Evolutionary conservation across 2,888 invertebrate genomes (phyloP), one percentile per base, ranked within the genome.

Genomic region (Lomographa bimaculata): DNA sequence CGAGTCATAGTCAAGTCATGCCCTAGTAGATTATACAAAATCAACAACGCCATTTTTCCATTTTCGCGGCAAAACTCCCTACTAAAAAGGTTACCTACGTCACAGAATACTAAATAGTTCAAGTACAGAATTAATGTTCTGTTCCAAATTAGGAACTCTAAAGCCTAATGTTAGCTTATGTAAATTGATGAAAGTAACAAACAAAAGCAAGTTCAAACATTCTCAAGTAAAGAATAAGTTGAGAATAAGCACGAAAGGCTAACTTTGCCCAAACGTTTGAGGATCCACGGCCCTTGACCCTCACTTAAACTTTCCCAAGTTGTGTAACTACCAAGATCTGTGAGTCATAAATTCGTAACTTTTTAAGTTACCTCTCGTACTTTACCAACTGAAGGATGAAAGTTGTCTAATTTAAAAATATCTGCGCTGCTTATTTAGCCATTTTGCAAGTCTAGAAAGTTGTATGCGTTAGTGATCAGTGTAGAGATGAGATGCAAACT

Each of bases 271-370:
- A 64, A 70, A 70, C 69, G 67, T 72, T 71, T 64, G 62, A 69
- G 63, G 54, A 63, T 46, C 52, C 60, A 39, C 54, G 78, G 74
- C 65, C 72, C 71, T 77, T 79, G 76, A 79, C 79, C 80, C 69
- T 57, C 33, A 37, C 41, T 44, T 32, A 68, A 75, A 80, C 73
- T 79, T 79, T 75, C 66, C 60, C 41, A 68, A 77, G 70, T 74
- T 54, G 39, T 45, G 51, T 59, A 51, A 55, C 56, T 60, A 60
- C 54, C 40, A 49, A 58, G 56, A 57, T 62, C 63, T 57, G 60
- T 32, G 61, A 59, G 65, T 62, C 61, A 76, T 76, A 76, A 77
- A 79, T 74, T 71, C 61, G 60, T 58, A 72, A 70, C 60, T 67
- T 72, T 67, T 68, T 54, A 46, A 55, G 57, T 56, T 50, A 53